Evolutionary conservation across 1,140 invertebrate genomes (phyloP).

Genomic region (Hesperophylax magnus): DNA sequence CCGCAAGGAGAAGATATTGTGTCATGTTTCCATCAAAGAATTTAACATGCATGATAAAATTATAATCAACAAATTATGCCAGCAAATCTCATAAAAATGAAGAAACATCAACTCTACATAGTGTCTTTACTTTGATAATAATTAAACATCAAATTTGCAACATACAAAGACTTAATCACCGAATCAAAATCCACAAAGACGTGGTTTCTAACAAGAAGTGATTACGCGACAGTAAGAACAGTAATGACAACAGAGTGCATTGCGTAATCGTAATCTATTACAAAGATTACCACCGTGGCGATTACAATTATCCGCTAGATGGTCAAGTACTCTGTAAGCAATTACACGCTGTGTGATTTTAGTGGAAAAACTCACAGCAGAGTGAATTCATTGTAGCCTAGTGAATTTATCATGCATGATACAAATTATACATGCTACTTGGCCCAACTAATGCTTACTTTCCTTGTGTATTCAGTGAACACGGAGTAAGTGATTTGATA

Average conservation of each 20-base stretch:
- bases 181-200: background rate
- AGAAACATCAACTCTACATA: too few species aligned
- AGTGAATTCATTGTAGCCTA: background rate
- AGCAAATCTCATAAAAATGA: too few species aligned
- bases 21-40: too few species aligned
- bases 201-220: background rate
- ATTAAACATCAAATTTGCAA: constrained; percentile 15
- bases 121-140: background rate
- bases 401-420: constrained; percentile 15
- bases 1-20: too few species aligned
- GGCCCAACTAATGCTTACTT: background rate
- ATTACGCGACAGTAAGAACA: background rate
- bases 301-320: constrained; percentile 33
- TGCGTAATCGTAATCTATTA: constrained; percentile 4
- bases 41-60: too few species aligned
- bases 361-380: constrained; percentile 1
- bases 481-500: too few species aligned
- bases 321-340: constrained; percentile 26
- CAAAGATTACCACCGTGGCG: background rate
- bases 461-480: background rate
- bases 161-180: background rate
- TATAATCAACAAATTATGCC: too few species aligned
- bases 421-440: background rate
- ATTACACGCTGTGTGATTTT: constrained; percentile 10
- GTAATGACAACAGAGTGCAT: background rate